Evolutionary conservation across 1,140 invertebrate species (phyloP), one percentile per base, ranked within the genome.

Genomic region (Procambarus virginalis): DNA sequence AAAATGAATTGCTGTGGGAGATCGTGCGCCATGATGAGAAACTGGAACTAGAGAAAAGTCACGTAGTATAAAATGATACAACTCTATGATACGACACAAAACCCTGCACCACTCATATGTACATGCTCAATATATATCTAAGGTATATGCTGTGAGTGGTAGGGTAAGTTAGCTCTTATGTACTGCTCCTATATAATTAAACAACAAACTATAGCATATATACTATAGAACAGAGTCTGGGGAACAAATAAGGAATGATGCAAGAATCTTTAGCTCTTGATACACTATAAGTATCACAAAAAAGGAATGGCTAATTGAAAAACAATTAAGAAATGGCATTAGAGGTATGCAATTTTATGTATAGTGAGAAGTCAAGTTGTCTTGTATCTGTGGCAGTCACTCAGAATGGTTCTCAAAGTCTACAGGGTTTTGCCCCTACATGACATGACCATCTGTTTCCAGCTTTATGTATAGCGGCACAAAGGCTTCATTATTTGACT

Each of bases 1-100:
- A 20, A 48, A 78, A 78, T 78, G 49, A 48, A 78, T 14, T 78
- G 68, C 46, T 78, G 68, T 73, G 77, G 64, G 68, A 80, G 80
- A 88, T 58, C 77, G 78, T 87, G 78, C 78, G 86, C 79, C 81
- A 83, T 77, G 81, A 84, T 68, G 88, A 84, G 88, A 84, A 89
- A 84, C 82, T 64, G 73, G 22, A 77, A 84, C 82, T 84, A 89
- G 73, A 83, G 80, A 89, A 68, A 89, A 83, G 88, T 89, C 88
- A 84, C 75, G 60, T 84, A 83, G 88, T 89, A 89, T 89, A 89
- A 89, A 89, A 89, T 89, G 88, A 89, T 89, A 89, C 88, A 84
- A 78, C 81, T 89, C 80, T 84, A 89, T 84, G 49, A 82, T 88
- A 88, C 79, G 77, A 84, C 81, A 89, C 88, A 78, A 80, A 84